These are phyloP conservation scores for Cydia splendana DNA, from an alignment of 1,140 invertebrate genomes.

Conservation along the genomic window DNA sequence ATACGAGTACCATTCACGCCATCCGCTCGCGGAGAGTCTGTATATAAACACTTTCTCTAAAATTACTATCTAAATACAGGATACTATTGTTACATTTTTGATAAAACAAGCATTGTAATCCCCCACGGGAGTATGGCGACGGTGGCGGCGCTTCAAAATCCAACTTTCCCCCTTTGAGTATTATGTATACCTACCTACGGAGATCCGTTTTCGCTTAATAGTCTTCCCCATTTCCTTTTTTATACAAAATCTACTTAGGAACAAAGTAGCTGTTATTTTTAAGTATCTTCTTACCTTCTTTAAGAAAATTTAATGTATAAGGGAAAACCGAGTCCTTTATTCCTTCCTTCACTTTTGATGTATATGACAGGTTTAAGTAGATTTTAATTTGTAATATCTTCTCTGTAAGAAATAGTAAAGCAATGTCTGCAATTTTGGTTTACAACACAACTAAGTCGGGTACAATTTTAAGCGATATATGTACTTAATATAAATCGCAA, in stretches of 20 bases:
- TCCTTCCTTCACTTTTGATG: neutral
- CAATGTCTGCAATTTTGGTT: too few relatives aligned
- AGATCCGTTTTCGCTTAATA: conserved; percentile 23
- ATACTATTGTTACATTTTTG: neutral
- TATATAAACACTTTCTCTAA: neutral
- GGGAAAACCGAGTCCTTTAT: neutral
- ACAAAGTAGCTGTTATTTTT: conserved; percentile 25
- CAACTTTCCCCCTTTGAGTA: neutral
- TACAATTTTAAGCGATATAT: too few relatives aligned
- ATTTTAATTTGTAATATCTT: too few relatives aligned
- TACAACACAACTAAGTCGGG: too few relatives aligned
- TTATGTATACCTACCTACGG: neutral
- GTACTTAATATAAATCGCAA: too few relatives aligned
- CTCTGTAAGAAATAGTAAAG: too few relatives aligned
- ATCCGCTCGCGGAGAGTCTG: too few relatives aligned
- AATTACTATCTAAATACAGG: neutral
- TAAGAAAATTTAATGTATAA: neutral
- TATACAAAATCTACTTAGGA: neutral
- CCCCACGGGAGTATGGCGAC: neutral
- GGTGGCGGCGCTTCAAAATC: neutral
- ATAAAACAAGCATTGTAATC: neutral
- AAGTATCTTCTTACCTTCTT: conserved; percentile 18
- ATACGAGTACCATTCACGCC: too few relatives aligned
- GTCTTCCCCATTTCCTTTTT: conserved; percentile 21
- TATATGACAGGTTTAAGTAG: too few relatives aligned